Base-by-base conservation (phyloP, 2,113 vertebrate species). In the Heptranchias perlo region DNA sequence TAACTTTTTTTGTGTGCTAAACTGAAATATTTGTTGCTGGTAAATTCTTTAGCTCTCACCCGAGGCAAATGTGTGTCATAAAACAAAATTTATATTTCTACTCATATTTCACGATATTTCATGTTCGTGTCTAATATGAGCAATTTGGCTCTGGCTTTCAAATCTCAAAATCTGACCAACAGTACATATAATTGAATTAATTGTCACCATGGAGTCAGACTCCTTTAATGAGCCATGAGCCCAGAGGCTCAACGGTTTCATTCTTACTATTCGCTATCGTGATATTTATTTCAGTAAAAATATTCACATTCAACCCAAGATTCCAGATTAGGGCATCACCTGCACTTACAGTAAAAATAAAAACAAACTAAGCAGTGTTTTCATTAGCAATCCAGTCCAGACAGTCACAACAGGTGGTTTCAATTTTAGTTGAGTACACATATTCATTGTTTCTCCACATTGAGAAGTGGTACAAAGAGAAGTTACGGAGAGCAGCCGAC, bases 81-180 rank as follows among this genome's bases (percentile, higher is more conserved):
- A 87, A 87, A 87, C 84, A 87, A 87, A 39, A 87, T 52, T 87
- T 54, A 54, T 52, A 87, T 87, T 87, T 49, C n/a, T 25, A 87
- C 25, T 87, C 49, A 54, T 54, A 52, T 54, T 87, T 25, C 10
- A 31, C 31, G 47, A 54, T 54, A 52, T 54, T 87, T 25, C 10
- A 31, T 54, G 47, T 49, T 87, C 84, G 52, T 87, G 44, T 54
- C 84, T 28, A 49, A 54, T 87, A 87, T 87, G 31, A 10, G 28
- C 44, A 52, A 31, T 87, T 87, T 87, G 84, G 49, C 84, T 54
- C 84, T 54, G 28, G 84, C 49, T 54, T 54, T 87, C 84, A 87
- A 52, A 23, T 44, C 78, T 82, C 39, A 82, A 82, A 78, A 87
- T 28, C 10, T 87, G 49, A 87, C 84, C 84, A 87, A 13, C 25